These are phyloP conservation scores for Diceros bicornis DNA, from an alignment of 2,797 vertebrate genomes.

Conservation along the genomic window DNA sequence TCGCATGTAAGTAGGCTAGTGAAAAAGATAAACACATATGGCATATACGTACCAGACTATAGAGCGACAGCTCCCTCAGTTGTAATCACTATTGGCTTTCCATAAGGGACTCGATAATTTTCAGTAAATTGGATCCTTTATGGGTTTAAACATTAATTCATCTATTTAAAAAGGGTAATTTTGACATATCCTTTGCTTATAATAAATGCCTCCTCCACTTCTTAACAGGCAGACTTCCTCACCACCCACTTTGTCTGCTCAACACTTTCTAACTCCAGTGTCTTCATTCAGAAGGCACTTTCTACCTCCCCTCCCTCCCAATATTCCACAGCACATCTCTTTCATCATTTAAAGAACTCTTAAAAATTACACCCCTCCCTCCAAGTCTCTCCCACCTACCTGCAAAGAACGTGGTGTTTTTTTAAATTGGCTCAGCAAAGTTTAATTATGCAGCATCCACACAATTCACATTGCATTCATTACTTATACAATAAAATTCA, in stretches of 20 bases:
- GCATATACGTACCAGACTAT: conserved; percentile 76
- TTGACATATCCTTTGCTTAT: conserved; percentile 86
- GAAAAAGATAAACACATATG: conserved; percentile 82
- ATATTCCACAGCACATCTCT: background rate
- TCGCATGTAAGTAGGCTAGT: conserved; percentile 86
- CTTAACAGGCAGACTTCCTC: conserved; percentile 82
- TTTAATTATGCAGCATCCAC: background rate
- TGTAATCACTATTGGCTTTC: conserved; percentile 83
- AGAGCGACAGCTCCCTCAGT: conserved; percentile 81
- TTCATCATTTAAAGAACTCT: background rate
- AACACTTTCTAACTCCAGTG: conserved; percentile 34
- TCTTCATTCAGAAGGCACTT: conserved; percentile 48
- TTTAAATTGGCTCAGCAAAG: background rate
- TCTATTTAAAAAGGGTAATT: conserved; percentile 88
- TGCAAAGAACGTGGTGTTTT: background rate
- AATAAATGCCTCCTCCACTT: conserved; percentile 87
- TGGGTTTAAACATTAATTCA: conserved; percentile 86
- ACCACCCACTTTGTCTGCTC: conserved; percentile 81
- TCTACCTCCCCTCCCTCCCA: conserved; percentile 74
- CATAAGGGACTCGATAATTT: conserved; percentile 84
- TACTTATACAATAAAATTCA: background rate
- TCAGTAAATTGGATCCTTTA: conserved; percentile 84
- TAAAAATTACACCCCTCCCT: background rate
- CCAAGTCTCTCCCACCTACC: background rate
- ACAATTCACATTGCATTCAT: background rate